Percentiles rank a stretch among this genome's conserved stretches.
phyloP scores from a whole-genome alignment of 2,888 invertebrate genomes.

The Baccha elongata region DNA sequence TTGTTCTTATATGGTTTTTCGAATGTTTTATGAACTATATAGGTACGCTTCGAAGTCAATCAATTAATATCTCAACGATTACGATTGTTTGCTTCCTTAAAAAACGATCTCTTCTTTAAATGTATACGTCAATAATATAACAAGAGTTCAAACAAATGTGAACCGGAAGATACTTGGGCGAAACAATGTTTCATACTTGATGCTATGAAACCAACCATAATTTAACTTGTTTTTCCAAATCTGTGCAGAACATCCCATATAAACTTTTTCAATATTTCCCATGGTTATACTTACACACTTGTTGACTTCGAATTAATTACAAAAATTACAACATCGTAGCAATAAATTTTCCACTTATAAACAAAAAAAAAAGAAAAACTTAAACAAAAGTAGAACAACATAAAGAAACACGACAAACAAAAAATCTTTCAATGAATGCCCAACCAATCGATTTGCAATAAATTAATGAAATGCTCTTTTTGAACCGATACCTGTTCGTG shows the following conservation, averaged over 20 bases:
- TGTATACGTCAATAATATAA: too few relatives aligned
- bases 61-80: too few relatives aligned
- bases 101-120: too few relatives aligned
- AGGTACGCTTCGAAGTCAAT: too few relatives aligned
- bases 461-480: conserved; percentile 64
- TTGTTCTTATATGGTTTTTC: too few relatives aligned
- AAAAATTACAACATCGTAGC: conserved; percentile 60
- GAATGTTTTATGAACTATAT: too few relatives aligned
- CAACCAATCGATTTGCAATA: conserved; percentile 69
- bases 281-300: conserved; percentile 43
- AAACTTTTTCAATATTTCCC: conserved; percentile 53
- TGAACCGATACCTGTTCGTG: conserved; percentile 20
- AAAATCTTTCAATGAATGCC: conserved; percentile 45
- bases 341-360: conserved; percentile 72
- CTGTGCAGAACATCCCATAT: conserved; percentile 7
- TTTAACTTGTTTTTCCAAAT: conserved; percentile 27
- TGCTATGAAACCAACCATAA: background rate
- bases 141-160: background rate
- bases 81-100: too few relatives aligned
- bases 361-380: conserved; percentile 27
- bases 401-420: conserved; percentile 32
- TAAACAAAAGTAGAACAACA: conserved; percentile 51
- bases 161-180: background rate
- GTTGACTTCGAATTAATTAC: conserved; percentile 47
- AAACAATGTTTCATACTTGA: background rate